Evolutionary conservation across 2,113 vertebrate species (phyloP).

Genomic region (Zapornia atra): DNA sequence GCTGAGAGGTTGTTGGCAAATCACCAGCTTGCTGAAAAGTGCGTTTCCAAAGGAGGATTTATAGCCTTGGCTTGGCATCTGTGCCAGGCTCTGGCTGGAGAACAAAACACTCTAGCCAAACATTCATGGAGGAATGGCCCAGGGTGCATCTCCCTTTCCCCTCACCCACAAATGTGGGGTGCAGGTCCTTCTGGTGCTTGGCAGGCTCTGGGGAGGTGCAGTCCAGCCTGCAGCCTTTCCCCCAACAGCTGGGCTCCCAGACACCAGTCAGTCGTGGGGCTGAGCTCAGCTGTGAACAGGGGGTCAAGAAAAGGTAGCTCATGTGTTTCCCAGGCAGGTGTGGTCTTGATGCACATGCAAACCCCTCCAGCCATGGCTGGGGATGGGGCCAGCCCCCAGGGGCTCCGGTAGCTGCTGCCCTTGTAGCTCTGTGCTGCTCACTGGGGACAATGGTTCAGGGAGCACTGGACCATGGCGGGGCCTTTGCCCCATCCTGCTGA

Average conservation of each 20-base stretch:
- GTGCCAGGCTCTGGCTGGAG: not conserved
- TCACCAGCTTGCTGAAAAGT: not conserved
- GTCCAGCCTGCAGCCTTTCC: not conserved
- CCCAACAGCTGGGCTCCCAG: rapidly evolving
- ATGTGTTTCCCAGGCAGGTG: not conserved
- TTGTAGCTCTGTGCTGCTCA: rapidly evolving
- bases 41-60: not conserved
- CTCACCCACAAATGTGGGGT: rapidly evolving
- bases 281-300: not conserved
- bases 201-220: not conserved
- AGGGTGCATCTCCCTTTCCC: not conserved
- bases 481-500: not conserved
- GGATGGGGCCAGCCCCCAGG: not conserved
- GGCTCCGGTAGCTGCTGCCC: rapidly evolving
- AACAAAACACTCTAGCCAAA: not conserved
- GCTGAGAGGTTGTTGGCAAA: not conserved
- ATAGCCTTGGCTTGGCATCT: not conserved
- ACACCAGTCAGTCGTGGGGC: not conserved
- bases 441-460: rapidly evolving
- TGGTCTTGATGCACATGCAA: not conserved
- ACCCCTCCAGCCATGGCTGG: not conserved
- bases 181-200: rapidly evolving
- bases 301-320: not conserved
- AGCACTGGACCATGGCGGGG: not conserved
- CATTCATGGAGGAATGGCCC: not conserved